Percentiles rank a stretch among this genome's conserved stretches.
Conservation (phyloP, 2,888 invertebrate genomes). For the Neoitamus cyanurus region DNA sequence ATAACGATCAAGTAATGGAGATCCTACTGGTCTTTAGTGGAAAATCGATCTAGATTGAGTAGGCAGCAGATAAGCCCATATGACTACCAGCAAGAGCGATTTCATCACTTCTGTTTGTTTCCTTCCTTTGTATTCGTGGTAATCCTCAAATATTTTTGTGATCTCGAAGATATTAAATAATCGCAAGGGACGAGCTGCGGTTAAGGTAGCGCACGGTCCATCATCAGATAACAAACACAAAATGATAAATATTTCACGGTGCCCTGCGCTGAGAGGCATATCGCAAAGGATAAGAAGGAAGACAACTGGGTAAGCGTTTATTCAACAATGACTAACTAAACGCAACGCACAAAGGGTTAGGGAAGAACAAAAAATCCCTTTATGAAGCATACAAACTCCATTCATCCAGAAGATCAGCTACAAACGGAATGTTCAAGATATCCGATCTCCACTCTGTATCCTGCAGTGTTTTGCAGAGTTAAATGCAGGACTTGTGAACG, state of each 20-base stretch:
- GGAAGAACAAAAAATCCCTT: slow-evolving; percentile 22
- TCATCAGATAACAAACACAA: slow-evolving; percentile 45
- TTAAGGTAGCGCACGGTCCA: neutral
- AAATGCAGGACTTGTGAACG: neutral
- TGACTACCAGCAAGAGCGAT: neutral
- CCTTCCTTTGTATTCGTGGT: neutral
- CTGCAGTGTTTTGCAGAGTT: neutral
- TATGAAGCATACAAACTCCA: neutral
- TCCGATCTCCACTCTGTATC: slow-evolving; percentile 25
- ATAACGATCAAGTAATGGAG: neutral
- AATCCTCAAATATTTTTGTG: neutral
- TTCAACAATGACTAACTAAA: slow-evolving; percentile 38
- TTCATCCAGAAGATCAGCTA: slow-evolving; percentile 34
- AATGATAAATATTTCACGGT: slow-evolving; percentile 37
- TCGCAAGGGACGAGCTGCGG: neutral
- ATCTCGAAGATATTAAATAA: slow-evolving; percentile 4
- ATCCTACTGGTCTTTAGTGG: neutral
- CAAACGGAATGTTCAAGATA: slow-evolving; percentile 30
- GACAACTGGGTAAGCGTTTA: slow-evolving; percentile 35
- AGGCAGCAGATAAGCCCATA: neutral
- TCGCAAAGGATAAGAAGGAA: slow-evolving; percentile 37
- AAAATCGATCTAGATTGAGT: neutral
- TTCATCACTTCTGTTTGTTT: neutral
- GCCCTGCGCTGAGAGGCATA: neutral
- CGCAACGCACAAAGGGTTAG: slow-evolving; percentile 22